phyloP scores from a whole-genome alignment of 2,797 vertebrate species.

The Sorex maritimensis region DNA sequence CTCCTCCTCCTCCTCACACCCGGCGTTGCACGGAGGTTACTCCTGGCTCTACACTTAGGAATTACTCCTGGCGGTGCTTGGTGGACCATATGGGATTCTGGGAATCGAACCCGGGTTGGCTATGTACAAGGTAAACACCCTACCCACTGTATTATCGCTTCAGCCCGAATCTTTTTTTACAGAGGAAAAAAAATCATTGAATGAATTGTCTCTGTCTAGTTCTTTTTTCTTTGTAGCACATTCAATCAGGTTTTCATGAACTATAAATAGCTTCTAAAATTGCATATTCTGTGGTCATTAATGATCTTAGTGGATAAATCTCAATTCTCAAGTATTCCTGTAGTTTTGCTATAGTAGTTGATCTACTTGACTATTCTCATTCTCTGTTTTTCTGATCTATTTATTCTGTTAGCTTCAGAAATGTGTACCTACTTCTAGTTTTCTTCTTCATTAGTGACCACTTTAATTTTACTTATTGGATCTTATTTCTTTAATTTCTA shows the following conservation, averaged over 20 bases:
- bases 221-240: conserved; percentile 23
- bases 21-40: too few species aligned
- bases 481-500: conserved; percentile 21
- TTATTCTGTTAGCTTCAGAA: conserved; percentile 46
- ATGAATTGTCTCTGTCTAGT: neutral
- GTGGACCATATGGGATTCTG: too few species aligned
- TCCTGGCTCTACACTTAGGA: too few species aligned
- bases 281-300: conserved; percentile 16
- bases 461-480: conserved; percentile 19
- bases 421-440: neutral
- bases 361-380: neutral
- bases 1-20: neutral
- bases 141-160: too few species aligned
- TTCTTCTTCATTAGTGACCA: neutral
- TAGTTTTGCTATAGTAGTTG: neutral
- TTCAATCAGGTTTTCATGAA: neutral
- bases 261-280: neutral
- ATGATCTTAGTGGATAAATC: neutral
- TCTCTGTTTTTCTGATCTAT: conserved; percentile 16
- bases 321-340: conserved; percentile 8
- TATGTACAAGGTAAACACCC: too few species aligned
- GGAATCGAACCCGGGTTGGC: too few species aligned
- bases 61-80: too few species aligned
- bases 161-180: neutral
- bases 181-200: conserved; percentile 2